These are phyloP conservation scores for Petrocephalus sullivani DNA, from an alignment of 2,797 vertebrate species.

Conservation along the genomic window DNA sequence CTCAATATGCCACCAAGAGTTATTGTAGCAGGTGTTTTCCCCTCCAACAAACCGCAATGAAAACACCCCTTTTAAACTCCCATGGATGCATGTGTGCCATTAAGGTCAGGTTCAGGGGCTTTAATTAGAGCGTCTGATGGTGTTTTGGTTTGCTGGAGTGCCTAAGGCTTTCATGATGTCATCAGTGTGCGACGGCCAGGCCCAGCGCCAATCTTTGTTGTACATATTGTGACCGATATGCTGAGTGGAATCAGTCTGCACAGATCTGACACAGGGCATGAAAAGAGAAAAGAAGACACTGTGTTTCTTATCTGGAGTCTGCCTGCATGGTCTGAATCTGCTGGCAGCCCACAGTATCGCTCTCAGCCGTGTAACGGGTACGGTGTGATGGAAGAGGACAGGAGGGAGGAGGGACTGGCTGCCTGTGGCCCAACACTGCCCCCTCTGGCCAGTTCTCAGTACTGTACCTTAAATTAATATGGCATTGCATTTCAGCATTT, in stretches of 20 bases:
- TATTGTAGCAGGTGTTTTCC: background rate
- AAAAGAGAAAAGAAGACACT: background rate
- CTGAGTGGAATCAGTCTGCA: background rate
- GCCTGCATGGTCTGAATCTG: background rate
- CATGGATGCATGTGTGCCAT: background rate
- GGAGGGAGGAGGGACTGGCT: background rate
- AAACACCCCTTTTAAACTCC: background rate
- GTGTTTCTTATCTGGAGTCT: background rate
- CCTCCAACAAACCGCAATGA: background rate
- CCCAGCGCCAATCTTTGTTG: background rate
- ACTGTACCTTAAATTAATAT: background rate
- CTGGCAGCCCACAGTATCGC: background rate
- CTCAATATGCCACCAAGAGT: background rate
- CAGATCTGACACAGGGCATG: background rate
- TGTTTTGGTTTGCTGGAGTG: background rate
- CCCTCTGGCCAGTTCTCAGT: conserved; percentile 33
- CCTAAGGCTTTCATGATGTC: background rate
- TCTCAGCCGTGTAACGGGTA: background rate
- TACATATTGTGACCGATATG: background rate
- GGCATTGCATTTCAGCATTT: background rate
- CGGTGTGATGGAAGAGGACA: background rate
- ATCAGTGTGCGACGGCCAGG: background rate
- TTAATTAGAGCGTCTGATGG: background rate
- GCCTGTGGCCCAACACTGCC: conserved; percentile 45
- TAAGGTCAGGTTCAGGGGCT: background rate